These are phyloP conservation scores for Apogon talboti DNA, from an alignment of 2,797 vertebrate genomes.

Conservation along the genomic window DNA sequence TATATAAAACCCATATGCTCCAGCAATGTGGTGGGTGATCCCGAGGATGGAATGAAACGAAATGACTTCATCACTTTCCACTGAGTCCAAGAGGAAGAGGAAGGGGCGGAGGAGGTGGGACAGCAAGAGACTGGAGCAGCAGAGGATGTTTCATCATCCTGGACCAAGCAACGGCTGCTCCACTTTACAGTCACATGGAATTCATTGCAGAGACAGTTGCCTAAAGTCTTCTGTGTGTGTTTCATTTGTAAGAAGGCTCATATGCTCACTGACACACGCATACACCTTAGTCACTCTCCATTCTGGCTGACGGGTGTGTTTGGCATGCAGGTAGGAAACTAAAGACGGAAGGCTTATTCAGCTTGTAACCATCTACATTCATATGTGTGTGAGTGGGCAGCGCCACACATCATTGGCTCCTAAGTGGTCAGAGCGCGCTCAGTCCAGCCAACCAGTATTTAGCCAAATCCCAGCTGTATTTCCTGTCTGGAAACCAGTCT, in stretches of 20 bases:
- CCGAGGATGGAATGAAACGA: slow-evolving; percentile 51
- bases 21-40: slow-evolving; percentile 62
- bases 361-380: slow-evolving; percentile 16
- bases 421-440: slow-evolving; percentile 33
- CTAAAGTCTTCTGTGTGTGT: slow-evolving; percentile 19
- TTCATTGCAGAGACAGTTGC: slow-evolving; percentile 29
- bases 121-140: slow-evolving; percentile 21
- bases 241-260: not conserved
- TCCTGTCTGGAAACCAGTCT: slow-evolving; percentile 32
- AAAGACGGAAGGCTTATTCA: slow-evolving; percentile 1
- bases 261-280: not conserved
- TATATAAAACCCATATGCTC: slow-evolving; percentile 66
- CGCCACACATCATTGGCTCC: slow-evolving; percentile 26
- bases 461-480: slow-evolving; percentile 30
- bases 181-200: slow-evolving; percentile 46
- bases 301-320: slow-evolving; percentile 6
- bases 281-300: slow-evolving; percentile 9
- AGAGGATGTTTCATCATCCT: slow-evolving; percentile 56
- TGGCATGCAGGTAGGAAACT: slow-evolving; percentile 37
- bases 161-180: slow-evolving; percentile 12
- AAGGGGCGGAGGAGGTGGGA: slow-evolving; percentile 38
- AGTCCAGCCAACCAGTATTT: slow-evolving; percentile 19
- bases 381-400: slow-evolving; percentile 8
- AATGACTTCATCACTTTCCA: slow-evolving; percentile 75
- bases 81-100: slow-evolving; percentile 46